Base-by-base conservation (phyloP, 2,797 vertebrate genomes). In the Ispidina picta region DNA sequence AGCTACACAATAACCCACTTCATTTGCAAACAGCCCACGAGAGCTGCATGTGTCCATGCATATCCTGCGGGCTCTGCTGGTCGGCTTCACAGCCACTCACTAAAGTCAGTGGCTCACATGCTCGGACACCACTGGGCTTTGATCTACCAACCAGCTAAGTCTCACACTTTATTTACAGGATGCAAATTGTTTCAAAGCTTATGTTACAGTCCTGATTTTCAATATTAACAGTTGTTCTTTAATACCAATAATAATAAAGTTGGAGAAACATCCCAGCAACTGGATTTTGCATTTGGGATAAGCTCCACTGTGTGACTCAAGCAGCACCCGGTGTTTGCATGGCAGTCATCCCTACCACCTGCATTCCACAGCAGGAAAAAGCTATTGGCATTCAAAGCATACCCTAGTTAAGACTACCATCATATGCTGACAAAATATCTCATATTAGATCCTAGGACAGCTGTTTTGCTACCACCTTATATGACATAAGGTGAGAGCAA, bases 11-110 rank as follows among this genome's bases (percentile, higher is more conserved):
- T 9, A 56, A 68, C 33, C 15, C 49, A 8, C n/a, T 51, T 18
- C 21, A 58, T 71, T 54, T 35, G 18, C 68, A 64, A 16, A 19
- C 43, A 31, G 46, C 29, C 2, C 8, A 26, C 2, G 10, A 54
- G 73, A 75, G 55, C 59, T 5, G 9, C 3, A 3, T 10, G 22
- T 10, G 41, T 11, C 20, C 0, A 0, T 7, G 44, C 2, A 1
- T 21, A 63, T 58, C 54, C 69, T 17, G 25, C 13, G 0, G 0
- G 31, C 54, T 54, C 83, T 33, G 52, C 52, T 5, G 0, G 2
- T 5, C 5, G 2, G 26, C 41, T 56, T n/a, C 65, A 7, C 39
- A 21, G 75, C 19, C 5, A 1, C 60, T 44, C 83, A n/a, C 33
- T 35, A 17, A 29, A 65, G 52, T 1, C 60, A 29, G 64, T 20